Evolutionary conservation across 2,113 vertebrate species (phyloP).

Genomic region (Fulmarus glacialis): DNA sequence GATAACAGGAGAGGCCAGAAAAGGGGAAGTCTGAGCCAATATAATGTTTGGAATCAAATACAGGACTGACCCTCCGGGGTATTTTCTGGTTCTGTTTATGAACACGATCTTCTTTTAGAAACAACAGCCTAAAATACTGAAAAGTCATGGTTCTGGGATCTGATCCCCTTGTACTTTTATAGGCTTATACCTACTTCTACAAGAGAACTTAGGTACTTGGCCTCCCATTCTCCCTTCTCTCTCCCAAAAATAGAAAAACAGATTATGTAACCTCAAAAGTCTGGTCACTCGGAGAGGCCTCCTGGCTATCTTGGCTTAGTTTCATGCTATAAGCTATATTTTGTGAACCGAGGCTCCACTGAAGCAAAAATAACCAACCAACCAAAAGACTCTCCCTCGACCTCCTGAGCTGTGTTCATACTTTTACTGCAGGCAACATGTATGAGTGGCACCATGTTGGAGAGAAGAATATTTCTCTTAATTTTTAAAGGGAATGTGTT

Average conservation of each 20-base stretch:
- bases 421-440: not conserved
- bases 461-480: not conserved
- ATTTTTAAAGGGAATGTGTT: not conserved
- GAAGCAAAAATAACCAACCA: constrained; percentile 16
- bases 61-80: not conserved
- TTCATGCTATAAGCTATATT: not conserved
- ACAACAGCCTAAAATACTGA: not conserved
- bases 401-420: not conserved
- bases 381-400: not conserved
- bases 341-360: not conserved
- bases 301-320: not conserved
- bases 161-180: not conserved
- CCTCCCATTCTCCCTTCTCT: not conserved
- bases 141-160: not conserved
- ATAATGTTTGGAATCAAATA: not conserved
- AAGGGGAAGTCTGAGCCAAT: not conserved
- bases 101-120: not conserved
- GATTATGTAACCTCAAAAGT: not conserved
- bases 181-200: not conserved
- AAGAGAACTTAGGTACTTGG: not conserved
- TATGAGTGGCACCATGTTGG: not conserved
- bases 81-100: not conserved
- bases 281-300: not conserved
- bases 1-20: not conserved
- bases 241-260: not conserved